These are phyloP conservation scores for Heliconius nattereri DNA, from an alignment of 1,140 invertebrate species.

Conservation along the genomic window DNA sequence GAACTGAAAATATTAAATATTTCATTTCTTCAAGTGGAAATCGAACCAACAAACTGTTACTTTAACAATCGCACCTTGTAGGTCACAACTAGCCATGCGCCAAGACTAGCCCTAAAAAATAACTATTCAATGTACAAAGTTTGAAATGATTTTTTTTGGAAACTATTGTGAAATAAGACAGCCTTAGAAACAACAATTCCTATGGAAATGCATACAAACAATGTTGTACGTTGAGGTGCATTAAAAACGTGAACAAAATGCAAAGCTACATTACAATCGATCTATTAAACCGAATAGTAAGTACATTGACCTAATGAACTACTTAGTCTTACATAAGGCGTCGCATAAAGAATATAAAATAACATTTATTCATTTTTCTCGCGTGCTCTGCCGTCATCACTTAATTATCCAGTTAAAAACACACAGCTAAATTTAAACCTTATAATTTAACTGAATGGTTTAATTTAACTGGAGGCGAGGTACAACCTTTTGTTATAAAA, in stretches of 20 bases:
- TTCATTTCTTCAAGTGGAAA: too few species aligned
- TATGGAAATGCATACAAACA: slow-evolving; percentile 12
- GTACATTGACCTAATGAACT: slow-evolving; percentile 70
- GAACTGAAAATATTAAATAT: too few species aligned
- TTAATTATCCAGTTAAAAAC: slow-evolving; percentile 49
- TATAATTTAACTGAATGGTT: slow-evolving; percentile 32
- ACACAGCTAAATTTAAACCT: slow-evolving; percentile 41
- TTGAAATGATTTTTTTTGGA: neutral
- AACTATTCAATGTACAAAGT: too few species aligned
- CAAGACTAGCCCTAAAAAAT: too few species aligned
- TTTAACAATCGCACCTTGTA: too few species aligned
- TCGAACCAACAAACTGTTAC: too few species aligned
- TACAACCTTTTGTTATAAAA: slow-evolving; percentile 27
- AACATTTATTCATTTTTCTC: slow-evolving; percentile 54
- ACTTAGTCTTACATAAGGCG: slow-evolving; percentile 65
- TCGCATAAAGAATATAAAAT: slow-evolving; percentile 56
- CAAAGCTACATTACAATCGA: slow-evolving; percentile 43
- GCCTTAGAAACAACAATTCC: slow-evolving; percentile 5
- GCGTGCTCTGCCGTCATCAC: slow-evolving; percentile 57
- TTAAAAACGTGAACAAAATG: slow-evolving; percentile 33
- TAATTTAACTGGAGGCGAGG: slow-evolving; percentile 12
- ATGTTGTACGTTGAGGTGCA: slow-evolving; percentile 23
- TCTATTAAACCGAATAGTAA: slow-evolving; percentile 53
- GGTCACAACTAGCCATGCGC: too few species aligned
- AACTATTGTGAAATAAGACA: neutral